Evolutionary conservation across 2,113 vertebrate species (phyloP), one percentile per base, ranked within the genome.

Genomic region (Zosterops hypoxanthus): DNA sequence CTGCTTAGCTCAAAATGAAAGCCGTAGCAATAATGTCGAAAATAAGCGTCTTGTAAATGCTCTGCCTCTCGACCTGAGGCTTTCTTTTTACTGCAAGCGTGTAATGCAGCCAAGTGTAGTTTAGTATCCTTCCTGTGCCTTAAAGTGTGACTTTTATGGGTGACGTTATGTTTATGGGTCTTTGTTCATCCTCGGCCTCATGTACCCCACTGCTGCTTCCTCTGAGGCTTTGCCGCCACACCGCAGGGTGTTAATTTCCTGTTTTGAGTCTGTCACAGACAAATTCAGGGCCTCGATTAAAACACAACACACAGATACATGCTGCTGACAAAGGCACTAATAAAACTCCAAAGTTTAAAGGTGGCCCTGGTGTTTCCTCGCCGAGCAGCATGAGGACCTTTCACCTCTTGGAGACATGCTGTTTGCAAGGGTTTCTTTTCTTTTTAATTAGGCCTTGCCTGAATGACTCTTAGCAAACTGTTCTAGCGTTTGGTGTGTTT

Each of bases 161-260:
- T 95, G 94, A 96, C 77, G 86, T 96, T 95, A 94, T 91, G 94
- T 97, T 97, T 96, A 90, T 85, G 70, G 90, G 95, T 76, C 97
- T 96, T 97, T 97, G 97, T 97, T 96, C 94, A 92, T 91, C 95
- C 82, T 78, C 56, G 8, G 94, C 94, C 94, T 90, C 92, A 36
- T 36, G 88, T 86, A 94, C 80, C 85, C 94, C 93, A 90, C 73
- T 71, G 83, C 96, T 88, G 94, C 84, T 97, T 97, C 96, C 97
- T 97, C 95, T 96, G 94, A 94, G 94, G 90, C 92, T 94, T 91
- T 96, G 94, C 94, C 52, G 92, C 96, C 88, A 70, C 96, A 71
- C 96, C 39, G 16, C 96, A 91, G 97, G 97, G 96, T 96, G 97
- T 95, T 96, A 95, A 97, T 97, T 97, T 98, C 97, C 97, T 98